Evolutionary conservation across 1,140 invertebrate genomes (phyloP).

Genomic region (Diprion similis): DNA sequence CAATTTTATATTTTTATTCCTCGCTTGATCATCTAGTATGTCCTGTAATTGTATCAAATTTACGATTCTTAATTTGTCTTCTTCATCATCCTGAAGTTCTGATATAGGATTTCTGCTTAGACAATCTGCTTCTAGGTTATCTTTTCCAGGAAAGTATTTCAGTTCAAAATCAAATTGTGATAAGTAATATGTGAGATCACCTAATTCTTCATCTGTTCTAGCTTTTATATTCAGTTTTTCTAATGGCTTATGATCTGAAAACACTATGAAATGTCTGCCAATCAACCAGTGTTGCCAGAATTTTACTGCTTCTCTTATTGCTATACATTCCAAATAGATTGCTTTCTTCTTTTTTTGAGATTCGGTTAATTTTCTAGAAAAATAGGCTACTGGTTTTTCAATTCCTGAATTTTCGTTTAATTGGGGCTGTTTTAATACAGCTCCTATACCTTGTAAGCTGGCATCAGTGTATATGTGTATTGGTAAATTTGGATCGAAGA

Average conservation of each 20-base stretch:
- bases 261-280: slow-evolving; percentile 46
- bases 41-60: slow-evolving; percentile 44
- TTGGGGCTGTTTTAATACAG: slow-evolving; percentile 11
- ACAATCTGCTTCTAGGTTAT: slow-evolving; percentile 47
- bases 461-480: slow-evolving; percentile 23
- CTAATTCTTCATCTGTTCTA: slow-evolving; percentile 42
- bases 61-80: slow-evolving; percentile 42
- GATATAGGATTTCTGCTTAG: slow-evolving; percentile 51
- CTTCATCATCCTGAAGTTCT: slow-evolving; percentile 36
- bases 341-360: slow-evolving; percentile 34
- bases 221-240: slow-evolving; percentile 51
- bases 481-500: slow-evolving; percentile 14
- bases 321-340: slow-evolving; percentile 47
- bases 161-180: slow-evolving; percentile 49
- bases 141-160: slow-evolving; percentile 48
- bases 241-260: slow-evolving; percentile 52
- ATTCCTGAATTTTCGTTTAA: slow-evolving; percentile 29
- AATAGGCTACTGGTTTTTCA: slow-evolving; percentile 18
- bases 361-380: slow-evolving; percentile 23
- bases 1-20: slow-evolving; percentile 31
- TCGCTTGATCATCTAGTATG: slow-evolving; percentile 40
- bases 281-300: slow-evolving; percentile 54
- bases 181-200: slow-evolving; percentile 47
- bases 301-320: slow-evolving; percentile 51
- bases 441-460: slow-evolving; percentile 13